Evolutionary conservation across 2,888 invertebrate genomes (phyloP), one percentile per base, ranked within the genome.

Genomic region (Macropis europaea): DNA sequence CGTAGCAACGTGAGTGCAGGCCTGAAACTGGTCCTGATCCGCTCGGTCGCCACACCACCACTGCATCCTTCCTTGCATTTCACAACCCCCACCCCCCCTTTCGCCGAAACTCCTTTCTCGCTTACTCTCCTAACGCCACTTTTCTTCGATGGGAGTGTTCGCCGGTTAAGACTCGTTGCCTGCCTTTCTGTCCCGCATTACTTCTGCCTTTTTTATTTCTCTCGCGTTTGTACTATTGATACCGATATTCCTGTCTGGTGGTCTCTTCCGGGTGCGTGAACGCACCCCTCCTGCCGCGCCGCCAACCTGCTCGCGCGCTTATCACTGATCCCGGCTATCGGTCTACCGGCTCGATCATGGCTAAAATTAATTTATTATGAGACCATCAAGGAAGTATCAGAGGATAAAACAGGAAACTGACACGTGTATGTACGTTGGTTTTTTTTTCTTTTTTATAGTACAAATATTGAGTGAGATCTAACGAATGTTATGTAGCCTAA

Each of bases 11-110:
- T 79, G 76, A 79, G 69, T 72, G 82, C 85, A 83, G 76, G 74
- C 73, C 77, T 81, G 82, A 81, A 85, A 85, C 85, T 86, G 85
- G 84, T 87, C 87, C 84, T 84, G 86, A 84, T 87, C 84, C 82
- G 82, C 84, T 81, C 82, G 79, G 68, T 70, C 82, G 82, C 83
- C 84, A 86, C 84, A 83, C 84, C 85, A 83, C 79, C 82, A 82
- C 82, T 68, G 76, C 76, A 81, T 81, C 80, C 73, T 82, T 79
- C 69, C 62, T 72, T 73, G 84, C 86, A 87, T 85, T 88, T 87
- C 85, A 86, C 86, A 77, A 84, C 77, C 81, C 76, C 77, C 67
- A 68, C 76, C 80, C 82, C 83, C 83, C 79, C 84, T 84, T 84
- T 86, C 84, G 75, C 82, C 85, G 73, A 87, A 85, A 85, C 82